These are phyloP conservation scores for Ceriagrion tenellum DNA, from an alignment of 2,888 invertebrate genomes.

Conservation along the genomic window DNA sequence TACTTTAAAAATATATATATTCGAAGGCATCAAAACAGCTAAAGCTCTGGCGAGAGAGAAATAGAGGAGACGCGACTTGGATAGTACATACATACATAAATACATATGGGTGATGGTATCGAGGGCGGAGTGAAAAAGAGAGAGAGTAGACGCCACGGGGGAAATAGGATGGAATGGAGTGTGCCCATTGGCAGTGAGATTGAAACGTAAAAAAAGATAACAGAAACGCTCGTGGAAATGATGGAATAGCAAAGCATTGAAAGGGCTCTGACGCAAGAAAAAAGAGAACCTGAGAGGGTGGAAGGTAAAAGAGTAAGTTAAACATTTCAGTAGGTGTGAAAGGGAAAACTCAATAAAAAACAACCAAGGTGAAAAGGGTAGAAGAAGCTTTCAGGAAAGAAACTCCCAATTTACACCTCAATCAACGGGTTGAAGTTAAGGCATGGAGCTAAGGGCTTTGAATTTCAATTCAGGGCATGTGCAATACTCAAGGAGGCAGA, in stretches of 20 bases:
- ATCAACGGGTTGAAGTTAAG: not conserved
- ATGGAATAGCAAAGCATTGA: not conserved
- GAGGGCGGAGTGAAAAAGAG: not conserved
- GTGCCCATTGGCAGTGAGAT: not conserved
- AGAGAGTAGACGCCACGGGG: not conserved
- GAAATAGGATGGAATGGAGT: not conserved
- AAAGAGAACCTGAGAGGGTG: not conserved
- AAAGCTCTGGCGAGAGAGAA: not conserved
- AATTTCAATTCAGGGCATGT: no score
- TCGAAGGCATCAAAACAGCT: not conserved
- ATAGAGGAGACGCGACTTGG: not conserved
- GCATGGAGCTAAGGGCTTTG: no score
- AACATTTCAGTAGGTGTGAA: not conserved
- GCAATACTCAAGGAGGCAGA: no score
- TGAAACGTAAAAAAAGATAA: not conserved
- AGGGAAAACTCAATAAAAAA: not conserved
- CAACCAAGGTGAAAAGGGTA: not conserved
- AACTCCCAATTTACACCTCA: not conserved
- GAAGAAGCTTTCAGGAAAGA: not conserved
- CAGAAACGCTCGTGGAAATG: not conserved
- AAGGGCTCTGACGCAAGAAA: not conserved
- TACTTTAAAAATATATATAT: not conserved
- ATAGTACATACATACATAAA: no score
- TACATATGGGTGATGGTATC: no score
- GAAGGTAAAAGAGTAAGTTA: not conserved